phyloP scores from a whole-genome alignment of 2,888 invertebrate genomes.

The Panzeria rudis region DNA sequence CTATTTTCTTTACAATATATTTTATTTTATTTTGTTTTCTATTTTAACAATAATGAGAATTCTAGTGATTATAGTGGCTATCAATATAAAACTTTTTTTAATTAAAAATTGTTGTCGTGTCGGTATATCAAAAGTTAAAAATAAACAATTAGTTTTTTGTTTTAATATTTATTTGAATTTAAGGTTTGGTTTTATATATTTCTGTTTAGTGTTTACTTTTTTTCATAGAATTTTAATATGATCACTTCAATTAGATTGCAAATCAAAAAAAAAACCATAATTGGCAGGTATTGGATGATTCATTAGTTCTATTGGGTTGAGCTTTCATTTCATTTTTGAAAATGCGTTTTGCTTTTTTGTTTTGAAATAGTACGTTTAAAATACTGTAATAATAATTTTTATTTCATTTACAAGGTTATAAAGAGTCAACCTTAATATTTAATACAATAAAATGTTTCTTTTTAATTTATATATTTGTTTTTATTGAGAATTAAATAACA shows the following conservation, averaged over 20 bases:
- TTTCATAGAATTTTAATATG: conserved; percentile 20
- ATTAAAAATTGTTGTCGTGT: conserved; percentile 11
- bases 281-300: conserved; percentile 44
- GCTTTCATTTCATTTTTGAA: not conserved
- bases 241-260: conserved; percentile 48
- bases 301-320: conserved; percentile 24
- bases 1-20: not conserved
- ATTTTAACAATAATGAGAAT: conserved; percentile 33
- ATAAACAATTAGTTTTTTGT: conserved; percentile 21
- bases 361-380: not conserved
- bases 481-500: not conserved
- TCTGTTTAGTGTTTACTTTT: not conserved
- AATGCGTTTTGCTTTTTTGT: not conserved
- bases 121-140: conserved; percentile 37
- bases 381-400: conserved; percentile 4
- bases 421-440: not conserved
- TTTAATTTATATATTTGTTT: not conserved
- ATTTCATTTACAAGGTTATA: conserved; percentile 11
- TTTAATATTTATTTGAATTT: conserved; percentile 13
- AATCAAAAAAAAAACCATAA: conserved; percentile 37
- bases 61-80: conserved; percentile 9
- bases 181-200: conserved; percentile 50
- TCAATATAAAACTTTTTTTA: conserved; percentile 50
- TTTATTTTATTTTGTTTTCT: conserved; percentile 1
- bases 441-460: not conserved